Base-by-base conservation (phyloP, 1,140 invertebrate genomes). In the Caenorhabditis remanei region DNA sequence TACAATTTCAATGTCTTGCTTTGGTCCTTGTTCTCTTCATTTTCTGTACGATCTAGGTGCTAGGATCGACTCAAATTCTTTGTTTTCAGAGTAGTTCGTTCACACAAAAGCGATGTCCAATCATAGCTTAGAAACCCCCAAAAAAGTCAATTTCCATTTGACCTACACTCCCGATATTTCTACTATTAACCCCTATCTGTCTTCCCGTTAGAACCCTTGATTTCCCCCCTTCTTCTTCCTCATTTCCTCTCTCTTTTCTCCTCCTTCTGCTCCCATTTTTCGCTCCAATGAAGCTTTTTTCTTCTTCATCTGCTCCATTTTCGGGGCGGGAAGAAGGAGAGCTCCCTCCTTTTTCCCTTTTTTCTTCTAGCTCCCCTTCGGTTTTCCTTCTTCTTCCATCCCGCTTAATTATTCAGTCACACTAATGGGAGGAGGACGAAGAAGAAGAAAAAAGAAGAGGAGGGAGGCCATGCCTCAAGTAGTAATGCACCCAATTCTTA, bases 401-500 rank as follows among this genome's bases (percentile, higher is more conserved):
- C 61, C 71, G 71, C 71, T 79, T 79, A 79, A 79, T 79, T 79
- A 79, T 79, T 79, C 71, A 79, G 71, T 79, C 71, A 79, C 21
- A 50, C 71, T 79, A 79, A 79, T 79, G 71, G 46, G 40, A 58
- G 50, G 16, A 16, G 50, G 50, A 58, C 14, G n/a, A 63, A 40
- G n/a, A 63, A 63, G n/a, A 63, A 21, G n/a, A 40, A 21, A 32
- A 14, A 40, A 32, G 14, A 13, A 11, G 11, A 24, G 3, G 21
- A 32, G 11, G 14, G 24, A 63, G 61, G 9, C 55, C 55, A 14
- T n/a, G 21, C 61, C 24, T 40, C 21, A 50, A 79, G 71, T 79
- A 79, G 71, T 79, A 79, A 79, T 79, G 71, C 71, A 79, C 71
- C 71, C 71, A 79, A 79, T 79, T 79, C 71, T 79, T 79, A 24